Base-by-base conservation (phyloP, 2,113 vertebrate genomes). In the Stegastes partitus region DNA sequence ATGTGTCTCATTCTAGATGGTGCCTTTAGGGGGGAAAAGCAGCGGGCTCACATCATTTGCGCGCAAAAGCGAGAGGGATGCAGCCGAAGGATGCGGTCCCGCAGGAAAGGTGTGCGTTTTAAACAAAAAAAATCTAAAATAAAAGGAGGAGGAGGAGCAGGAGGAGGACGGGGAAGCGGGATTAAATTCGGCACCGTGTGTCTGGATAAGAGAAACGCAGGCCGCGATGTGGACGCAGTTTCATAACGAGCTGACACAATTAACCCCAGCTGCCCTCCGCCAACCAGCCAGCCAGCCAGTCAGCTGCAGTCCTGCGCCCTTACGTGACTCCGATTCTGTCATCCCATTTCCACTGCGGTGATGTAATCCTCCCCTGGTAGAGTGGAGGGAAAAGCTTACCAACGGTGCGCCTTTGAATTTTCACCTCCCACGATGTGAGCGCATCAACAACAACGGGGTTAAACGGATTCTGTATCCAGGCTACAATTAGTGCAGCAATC, bases 281-380 rank as follows among this genome's bases (percentile, higher is more conserved):
- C 79, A 78, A 77, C 23, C 68, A 63, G 56, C n/a, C 57, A 16
- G 69, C 9, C 81, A 81, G 79, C 22, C 68, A 51, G 61, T 22
- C 57, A 14, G 73, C 5, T 56, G 71, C 59, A 11, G 74, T 68
- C 69, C 79, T 82, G 56, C 53, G 31, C 68, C 76, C 67, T 73
- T 66, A 57, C 59, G 37, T 28, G 69, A 64, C 81, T 72, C 54
- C 15, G 11, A 84, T 80, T 81, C 82, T 73, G 83, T 84, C 89
- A 87, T 90, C 86, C 74, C 77, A 45, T 74, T 79, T 68, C 87
- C 81, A 90, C 85, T 75, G 66, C 77, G 84, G 87, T 95, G 94
- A 95, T 91, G 92, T 95, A 93, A 94, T 93, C 74, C 85, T 95
- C 94, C 91, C 93, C 69, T 74, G 93, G 76, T 81, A 66, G 11